Conservation (phyloP, 2,888 invertebrate genomes). For the Deroplatys truncata region DNA sequence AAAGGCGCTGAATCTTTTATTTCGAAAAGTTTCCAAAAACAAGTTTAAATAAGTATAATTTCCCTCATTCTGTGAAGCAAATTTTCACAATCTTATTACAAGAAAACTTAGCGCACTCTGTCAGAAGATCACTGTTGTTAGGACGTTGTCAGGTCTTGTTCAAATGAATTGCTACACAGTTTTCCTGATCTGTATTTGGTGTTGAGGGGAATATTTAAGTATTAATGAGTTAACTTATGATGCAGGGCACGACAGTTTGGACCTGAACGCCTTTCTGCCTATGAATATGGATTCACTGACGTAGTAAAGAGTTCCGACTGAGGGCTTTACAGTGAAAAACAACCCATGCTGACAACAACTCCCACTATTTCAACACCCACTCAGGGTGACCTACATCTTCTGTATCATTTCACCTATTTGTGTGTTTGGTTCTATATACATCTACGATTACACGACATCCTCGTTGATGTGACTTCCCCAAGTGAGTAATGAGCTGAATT, state of each 20-base stretch:
- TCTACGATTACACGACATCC: neutral
- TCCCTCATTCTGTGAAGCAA: no score
- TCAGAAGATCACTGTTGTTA: neutral
- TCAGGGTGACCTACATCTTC: neutral
- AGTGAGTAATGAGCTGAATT: no score
- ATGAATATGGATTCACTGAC: neutral
- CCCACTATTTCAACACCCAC: neutral
- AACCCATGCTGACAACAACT: neutral
- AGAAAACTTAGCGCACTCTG: neutral
- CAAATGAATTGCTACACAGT: neutral
- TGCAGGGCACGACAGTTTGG: neutral
- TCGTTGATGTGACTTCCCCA: neutral
- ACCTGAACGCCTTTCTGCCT: neutral
- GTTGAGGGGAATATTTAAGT: neutral
- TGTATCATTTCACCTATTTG: neutral
- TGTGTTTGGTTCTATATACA: neutral
- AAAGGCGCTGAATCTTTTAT: no score
- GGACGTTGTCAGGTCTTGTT: neutral
- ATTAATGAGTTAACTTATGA: neutral
- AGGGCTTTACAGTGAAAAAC: neutral
- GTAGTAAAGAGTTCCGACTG: neutral
- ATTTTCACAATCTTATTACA: neutral
- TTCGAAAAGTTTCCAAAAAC: no score
- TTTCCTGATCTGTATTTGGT: neutral
- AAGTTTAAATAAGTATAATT: no score